phyloP scores from a whole-genome alignment of 1,140 invertebrate species.

The Aphidius gifuensis region DNA sequence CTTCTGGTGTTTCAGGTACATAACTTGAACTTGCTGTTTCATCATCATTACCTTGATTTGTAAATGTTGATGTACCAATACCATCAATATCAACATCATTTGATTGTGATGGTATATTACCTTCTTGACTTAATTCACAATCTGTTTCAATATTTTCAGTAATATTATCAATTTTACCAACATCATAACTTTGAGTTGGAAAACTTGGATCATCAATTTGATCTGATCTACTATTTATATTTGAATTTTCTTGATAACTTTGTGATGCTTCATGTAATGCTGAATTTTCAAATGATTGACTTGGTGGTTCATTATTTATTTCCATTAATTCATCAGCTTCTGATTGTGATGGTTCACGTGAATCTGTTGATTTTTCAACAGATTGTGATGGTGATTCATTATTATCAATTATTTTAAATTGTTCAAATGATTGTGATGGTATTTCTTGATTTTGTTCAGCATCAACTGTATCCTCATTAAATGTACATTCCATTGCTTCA shows the following conservation, averaged over 20 bases:
- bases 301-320: conserved; percentile 37
- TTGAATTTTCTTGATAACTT: conserved; percentile 10
- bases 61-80: conserved; percentile 45
- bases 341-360: conserved; percentile 39
- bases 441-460: not conserved
- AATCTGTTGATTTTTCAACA: conserved; percentile 39
- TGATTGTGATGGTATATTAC: conserved; percentile 49
- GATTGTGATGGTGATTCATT: conserved; percentile 47
- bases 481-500: conserved; percentile 15
- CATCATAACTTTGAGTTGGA: conserved; percentile 49
- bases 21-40: conserved; percentile 53
- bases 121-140: conserved; percentile 46
- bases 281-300: conserved; percentile 45
- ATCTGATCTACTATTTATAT: conserved; percentile 35
- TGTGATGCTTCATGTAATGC: conserved; percentile 35
- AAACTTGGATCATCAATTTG: conserved; percentile 44
- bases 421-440: conserved; percentile 48
- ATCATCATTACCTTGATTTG: conserved; percentile 45
- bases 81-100: conserved; percentile 47
- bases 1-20: conserved; percentile 52
- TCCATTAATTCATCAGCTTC: conserved; percentile 40
- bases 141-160: conserved; percentile 43
- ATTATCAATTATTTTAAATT: conserved; percentile 33
- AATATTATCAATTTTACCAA: conserved; percentile 43
- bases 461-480: conserved; percentile 1